A percentile compares a stretch with the other conserved stretches of the same genome.
These are phyloP conservation scores for Polypedilum pembai DNA, from an alignment of 1,140 invertebrate species.

Conservation along the genomic window DNA sequence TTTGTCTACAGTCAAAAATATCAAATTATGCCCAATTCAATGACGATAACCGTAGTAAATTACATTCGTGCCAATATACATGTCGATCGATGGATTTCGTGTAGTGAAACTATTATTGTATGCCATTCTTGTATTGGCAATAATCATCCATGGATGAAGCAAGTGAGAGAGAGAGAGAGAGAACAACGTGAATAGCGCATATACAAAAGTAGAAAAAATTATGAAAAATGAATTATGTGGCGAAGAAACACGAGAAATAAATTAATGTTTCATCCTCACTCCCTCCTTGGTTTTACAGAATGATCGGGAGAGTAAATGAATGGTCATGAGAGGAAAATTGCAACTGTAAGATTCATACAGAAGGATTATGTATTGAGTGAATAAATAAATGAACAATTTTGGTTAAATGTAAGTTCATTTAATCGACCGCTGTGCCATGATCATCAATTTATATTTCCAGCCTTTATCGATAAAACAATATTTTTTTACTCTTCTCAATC, in stretches of 20 bases:
- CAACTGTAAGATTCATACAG: conserved; percentile 7
- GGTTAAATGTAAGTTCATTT: conserved; percentile 24
- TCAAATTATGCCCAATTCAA: neutral
- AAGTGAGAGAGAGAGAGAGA: neutral
- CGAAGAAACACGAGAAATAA: conserved; percentile 22
- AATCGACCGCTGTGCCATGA: conserved; percentile 24
- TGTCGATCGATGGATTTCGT: neutral
- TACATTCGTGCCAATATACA: conserved; percentile 3
- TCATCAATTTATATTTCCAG: conserved; percentile 22
- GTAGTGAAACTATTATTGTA: conserved; percentile 22
- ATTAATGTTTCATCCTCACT: conserved; percentile 8
- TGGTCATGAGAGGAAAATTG: neutral
- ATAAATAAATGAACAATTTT: conserved; percentile 27
- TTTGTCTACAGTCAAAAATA: no score
- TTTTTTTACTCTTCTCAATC: neutral
- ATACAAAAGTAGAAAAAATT: neutral
- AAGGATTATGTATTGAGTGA: neutral
- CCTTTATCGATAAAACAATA: conserved; percentile 6
- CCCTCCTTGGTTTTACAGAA: neutral
- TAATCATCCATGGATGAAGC: conserved; percentile 10
- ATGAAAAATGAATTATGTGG: conserved; percentile 20
- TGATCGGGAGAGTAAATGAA: neutral
- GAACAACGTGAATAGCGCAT: neutral
- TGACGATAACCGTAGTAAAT: conserved; percentile 17
- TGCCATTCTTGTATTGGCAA: conserved; percentile 13